These are phyloP conservation scores for Myotis findleyi DNA, from an alignment of 2,797 vertebrate species.

Conservation along the genomic window DNA sequence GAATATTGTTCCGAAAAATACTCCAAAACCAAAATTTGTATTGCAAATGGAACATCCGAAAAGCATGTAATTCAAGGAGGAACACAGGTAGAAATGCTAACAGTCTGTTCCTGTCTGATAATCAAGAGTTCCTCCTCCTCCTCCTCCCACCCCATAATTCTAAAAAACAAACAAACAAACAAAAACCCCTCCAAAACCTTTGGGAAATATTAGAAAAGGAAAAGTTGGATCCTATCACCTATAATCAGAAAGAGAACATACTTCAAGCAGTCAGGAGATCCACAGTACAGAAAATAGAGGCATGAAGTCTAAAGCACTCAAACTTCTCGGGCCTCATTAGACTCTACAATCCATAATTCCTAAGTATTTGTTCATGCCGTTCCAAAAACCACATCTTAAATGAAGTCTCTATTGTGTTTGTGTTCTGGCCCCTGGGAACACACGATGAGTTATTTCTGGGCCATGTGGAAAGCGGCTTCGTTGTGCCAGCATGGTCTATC, in stretches of 20 bases:
- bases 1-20: constrained; percentile 41
- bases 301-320: background rate
- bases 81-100: constrained; percentile 2
- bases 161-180: background rate
- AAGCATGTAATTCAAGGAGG: background rate
- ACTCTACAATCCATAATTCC: background rate
- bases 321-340: background rate
- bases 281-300: background rate
- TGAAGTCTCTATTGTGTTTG: background rate
- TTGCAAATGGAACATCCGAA: background rate
- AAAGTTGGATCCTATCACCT: background rate
- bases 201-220: background rate
- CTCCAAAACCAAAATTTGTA: constrained; percentile 12
- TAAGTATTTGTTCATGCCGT: background rate
- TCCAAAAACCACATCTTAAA: background rate
- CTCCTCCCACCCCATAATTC: background rate
- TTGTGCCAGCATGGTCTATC: background rate
- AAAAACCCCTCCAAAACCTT: background rate
- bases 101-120: background rate
- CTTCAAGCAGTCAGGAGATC: background rate
- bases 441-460: background rate
- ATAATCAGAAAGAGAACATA: background rate
- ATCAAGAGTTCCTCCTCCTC: background rate
- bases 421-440: background rate
- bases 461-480: background rate